Base-by-base conservation (phyloP, 1,140 invertebrate genomes). In the Drosophila obscura region DNA sequence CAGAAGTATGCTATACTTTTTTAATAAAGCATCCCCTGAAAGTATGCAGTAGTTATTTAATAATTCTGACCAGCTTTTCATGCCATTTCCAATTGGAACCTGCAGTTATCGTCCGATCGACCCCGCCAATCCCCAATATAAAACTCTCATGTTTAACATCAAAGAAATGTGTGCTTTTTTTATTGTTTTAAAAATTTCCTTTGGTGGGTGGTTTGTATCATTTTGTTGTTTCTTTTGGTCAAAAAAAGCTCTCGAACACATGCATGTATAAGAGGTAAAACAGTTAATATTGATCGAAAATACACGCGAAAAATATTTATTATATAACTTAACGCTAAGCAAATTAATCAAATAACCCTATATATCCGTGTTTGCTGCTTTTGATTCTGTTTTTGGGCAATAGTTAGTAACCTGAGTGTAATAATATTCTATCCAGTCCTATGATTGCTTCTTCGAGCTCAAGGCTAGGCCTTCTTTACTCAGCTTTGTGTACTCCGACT, bases 401-500 rank as follows among this genome's bases (percentile, higher is more conserved):
- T 41, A 19, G 50, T 58, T 59, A 49, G 39, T 75, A 85, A 88
- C 82, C 79, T 83, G 75, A 88, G 83, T 56, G 66, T 1, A 60
- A 43, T 57, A 9, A 11, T 56, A 76, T 15, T 7, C 50, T 57
- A 59, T 52, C 2, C 19, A 53, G 22, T 41, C 51, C 66, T 83
- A 87, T 31, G 76, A 50, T 6, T 60, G 72, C 41, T 87, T 87
- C 19, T 83, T 87, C 1, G 61, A 60, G 46, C 60, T 65, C 13
- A 80, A 53, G 46, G 72, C 56, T 35, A 51, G 45, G 8, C 92
- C 92, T 77, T 95, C 94, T 28, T 94, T 90, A 0, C 93, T 93
- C 7, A 94, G 91, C 79, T 93, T 92, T 11, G 93, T 92, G 67
- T 94, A 95, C 52, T 92, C 93, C 44, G 93, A 91, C 71, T 95